These are phyloP conservation scores for Grantiella picta DNA, from an alignment of 2,113 vertebrate species.

Conservation along the genomic window DNA sequence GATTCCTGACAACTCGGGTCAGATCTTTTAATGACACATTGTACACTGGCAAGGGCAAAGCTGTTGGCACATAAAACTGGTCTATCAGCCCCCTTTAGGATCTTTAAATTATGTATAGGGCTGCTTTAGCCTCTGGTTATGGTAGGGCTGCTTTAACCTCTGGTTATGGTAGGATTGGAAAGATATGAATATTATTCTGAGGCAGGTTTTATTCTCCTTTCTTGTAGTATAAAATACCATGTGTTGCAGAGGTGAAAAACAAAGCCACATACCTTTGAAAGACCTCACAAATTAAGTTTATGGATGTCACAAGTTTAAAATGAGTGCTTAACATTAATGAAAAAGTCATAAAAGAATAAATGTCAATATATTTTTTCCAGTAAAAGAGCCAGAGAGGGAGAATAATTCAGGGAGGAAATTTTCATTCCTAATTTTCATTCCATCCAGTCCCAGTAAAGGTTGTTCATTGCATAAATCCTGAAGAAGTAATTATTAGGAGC, in stretches of 20 bases:
- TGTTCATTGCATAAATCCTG: not conserved
- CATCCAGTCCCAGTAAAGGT: not conserved
- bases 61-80: not conserved
- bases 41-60: not conserved
- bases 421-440: not conserved
- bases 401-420: constrained; percentile 1
- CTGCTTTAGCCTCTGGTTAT: not conserved
- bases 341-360: constrained; percentile 1
- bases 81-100: not conserved
- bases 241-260: not conserved
- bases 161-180: not conserved
- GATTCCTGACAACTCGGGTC: not conserved
- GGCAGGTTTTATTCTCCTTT: not conserved
- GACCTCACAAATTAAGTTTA: constrained; percentile 1
- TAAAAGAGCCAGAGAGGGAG: not conserved
- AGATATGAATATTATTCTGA: not conserved
- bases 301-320: not conserved
- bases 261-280: not conserved
- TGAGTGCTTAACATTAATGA: not conserved
- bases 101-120: not conserved
- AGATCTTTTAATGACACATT: not conserved
- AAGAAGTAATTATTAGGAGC: not conserved
- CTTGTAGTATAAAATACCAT: not conserved
- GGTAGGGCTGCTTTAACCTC: not conserved
- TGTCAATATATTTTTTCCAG: not conserved